Percentiles rank a stretch among this genome's conserved stretches.
These are phyloP conservation scores for Drosophila percnosoma DNA, from an alignment of 2,888 invertebrate genomes.

Conservation along the genomic window DNA sequence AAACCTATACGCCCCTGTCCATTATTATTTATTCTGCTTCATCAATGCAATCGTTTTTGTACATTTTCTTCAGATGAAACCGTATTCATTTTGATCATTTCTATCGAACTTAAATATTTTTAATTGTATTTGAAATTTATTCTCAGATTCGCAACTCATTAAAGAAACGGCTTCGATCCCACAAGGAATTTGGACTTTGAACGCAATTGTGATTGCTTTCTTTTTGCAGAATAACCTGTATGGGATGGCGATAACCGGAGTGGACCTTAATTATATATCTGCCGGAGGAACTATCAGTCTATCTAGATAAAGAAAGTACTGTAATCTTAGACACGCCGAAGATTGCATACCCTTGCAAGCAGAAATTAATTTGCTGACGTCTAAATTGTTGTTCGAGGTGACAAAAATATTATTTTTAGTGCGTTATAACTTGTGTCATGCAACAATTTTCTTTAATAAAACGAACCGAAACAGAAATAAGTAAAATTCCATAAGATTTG, in stretches of 20 bases:
- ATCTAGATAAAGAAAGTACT: neutral
- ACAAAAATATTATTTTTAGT: neutral
- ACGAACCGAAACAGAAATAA: neutral
- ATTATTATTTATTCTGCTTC: neutral
- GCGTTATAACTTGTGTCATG: neutral
- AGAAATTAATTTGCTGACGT: neutral
- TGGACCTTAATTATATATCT: neutral
- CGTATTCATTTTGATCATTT: neutral
- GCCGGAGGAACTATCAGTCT: accelerated
- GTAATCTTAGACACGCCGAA: neutral
- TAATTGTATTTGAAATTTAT: neutral
- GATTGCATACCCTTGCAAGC: neutral
- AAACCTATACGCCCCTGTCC: neutral
- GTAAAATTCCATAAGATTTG: neutral
- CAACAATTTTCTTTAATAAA: neutral
- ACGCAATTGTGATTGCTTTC: neutral
- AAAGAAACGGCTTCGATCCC: neutral
- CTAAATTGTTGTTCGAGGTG: neutral
- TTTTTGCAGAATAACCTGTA: accelerated
- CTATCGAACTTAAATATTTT: neutral
- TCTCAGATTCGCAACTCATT: neutral
- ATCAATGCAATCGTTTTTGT: neutral
- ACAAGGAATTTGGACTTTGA: neutral
- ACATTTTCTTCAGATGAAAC: neutral
- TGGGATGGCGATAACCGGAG: neutral